phyloP scores from a whole-genome alignment of 2,888 invertebrate genomes.

The Scelioninae gen. 1 region DNA sequence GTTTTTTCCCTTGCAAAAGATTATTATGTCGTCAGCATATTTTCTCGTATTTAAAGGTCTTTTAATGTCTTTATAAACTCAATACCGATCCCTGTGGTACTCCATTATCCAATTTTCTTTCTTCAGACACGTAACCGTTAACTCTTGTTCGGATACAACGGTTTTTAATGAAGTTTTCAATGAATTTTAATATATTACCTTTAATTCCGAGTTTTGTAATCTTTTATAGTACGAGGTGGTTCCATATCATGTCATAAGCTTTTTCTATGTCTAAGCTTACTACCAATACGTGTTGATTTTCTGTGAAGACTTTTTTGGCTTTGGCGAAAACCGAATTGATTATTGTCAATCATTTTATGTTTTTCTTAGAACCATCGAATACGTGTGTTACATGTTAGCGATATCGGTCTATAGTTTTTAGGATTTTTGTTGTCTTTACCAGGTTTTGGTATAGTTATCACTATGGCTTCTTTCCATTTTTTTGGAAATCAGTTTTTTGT shows the following conservation, averaged over 20 bases:
- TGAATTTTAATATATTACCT: no score
- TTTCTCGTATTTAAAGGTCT: background rate
- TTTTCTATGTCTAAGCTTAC: constrained; percentile 14
- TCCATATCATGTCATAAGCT: constrained; percentile 37
- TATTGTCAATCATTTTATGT: constrained; percentile 40
- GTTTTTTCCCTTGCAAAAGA: constrained; percentile 10
- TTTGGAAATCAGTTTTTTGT: constrained; percentile 31
- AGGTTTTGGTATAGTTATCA: constrained; percentile 60
- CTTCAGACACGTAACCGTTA: constrained; percentile 20
- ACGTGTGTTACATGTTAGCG: constrained; percentile 44
- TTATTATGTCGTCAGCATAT: background rate
- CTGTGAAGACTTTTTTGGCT: constrained; percentile 31
- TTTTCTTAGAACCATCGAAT: constrained; percentile 64
- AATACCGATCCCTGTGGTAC: constrained; percentile 52
- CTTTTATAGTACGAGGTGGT: constrained; percentile 42
- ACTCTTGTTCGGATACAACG: constrained; percentile 48
- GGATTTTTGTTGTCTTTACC: constrained; percentile 45
- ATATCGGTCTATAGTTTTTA: constrained; percentile 58
- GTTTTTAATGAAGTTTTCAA: no score
- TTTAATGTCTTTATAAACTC: constrained; percentile 21
- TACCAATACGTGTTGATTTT: constrained; percentile 63
- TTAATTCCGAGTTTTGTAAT: constrained; percentile 35
- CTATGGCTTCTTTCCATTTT: constrained; percentile 52
- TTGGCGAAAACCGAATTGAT: constrained; percentile 65
- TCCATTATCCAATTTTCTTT: background rate